phyloP scores from a whole-genome alignment of 2,888 invertebrate genomes.

The Meghimatium bilineatum region DNA sequence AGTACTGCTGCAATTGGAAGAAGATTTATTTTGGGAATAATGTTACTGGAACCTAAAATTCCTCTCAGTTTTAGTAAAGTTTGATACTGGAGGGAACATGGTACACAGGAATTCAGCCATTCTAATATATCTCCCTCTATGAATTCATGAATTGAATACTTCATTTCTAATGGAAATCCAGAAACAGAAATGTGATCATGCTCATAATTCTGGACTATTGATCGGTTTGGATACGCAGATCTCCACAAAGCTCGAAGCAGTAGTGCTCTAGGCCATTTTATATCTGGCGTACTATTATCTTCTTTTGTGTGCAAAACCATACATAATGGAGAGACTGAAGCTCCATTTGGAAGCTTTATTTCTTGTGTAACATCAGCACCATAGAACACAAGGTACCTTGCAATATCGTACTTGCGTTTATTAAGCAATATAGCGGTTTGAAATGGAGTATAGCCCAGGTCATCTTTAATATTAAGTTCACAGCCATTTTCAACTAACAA shows the following conservation, averaged over 20 bases:
- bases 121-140: slow-evolving; percentile 3
- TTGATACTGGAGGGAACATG: slow-evolving; percentile 46
- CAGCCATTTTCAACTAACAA: slow-evolving; percentile 53
- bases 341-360: not conserved
- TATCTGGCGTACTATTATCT: not conserved
- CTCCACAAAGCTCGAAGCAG: slow-evolving; percentile 27
- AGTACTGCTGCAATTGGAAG: slow-evolving; percentile 49
- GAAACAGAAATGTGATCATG: too few species aligned
- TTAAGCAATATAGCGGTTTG: slow-evolving; percentile 50
- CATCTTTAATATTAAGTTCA: slow-evolving; percentile 50
- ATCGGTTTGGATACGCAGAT: slow-evolving; percentile 3
- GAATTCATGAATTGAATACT: not conserved
- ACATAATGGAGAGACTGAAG: not conserved
- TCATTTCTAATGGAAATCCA: not conserved
- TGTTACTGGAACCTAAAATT: slow-evolving; percentile 24
- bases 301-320: not conserved
- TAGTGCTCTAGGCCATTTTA: slow-evolving; percentile 1
- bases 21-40: slow-evolving; percentile 47
- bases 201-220: not conserved
- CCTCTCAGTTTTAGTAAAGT: slow-evolving; percentile 45
- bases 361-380: slow-evolving; percentile 48
- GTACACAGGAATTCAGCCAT: slow-evolving; percentile 3
- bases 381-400: slow-evolving; percentile 52
- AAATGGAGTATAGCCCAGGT: slow-evolving; percentile 51
- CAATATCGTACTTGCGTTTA: slow-evolving; percentile 50